Conservation (phyloP, 2,797 vertebrate genomes). For the Potorous gilbertii region DNA sequence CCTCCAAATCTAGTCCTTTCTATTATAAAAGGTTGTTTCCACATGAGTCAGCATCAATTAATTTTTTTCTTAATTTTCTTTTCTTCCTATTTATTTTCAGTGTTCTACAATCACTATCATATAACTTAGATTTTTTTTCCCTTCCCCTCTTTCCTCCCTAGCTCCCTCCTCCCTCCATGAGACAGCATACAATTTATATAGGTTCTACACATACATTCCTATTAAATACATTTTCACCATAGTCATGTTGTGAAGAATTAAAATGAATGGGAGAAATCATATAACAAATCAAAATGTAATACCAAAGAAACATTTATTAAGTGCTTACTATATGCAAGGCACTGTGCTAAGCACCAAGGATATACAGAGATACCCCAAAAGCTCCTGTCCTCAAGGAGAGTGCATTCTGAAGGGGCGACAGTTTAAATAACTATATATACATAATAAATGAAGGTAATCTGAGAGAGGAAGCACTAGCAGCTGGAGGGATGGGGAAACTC, state of each 20-base stretch:
- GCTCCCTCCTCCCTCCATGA: no score
- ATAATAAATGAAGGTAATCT: neutral
- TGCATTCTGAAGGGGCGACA: neutral
- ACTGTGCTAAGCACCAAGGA: neutral
- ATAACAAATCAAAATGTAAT: no score
- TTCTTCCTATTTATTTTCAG: no score
- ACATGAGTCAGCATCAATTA: neutral
- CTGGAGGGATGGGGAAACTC: neutral
- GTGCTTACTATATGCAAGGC: neutral
- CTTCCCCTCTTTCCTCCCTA: no score
- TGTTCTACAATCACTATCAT: no score
- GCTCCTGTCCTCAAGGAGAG: neutral
- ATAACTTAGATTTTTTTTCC: no score
- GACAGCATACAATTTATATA: no score
- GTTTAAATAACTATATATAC: neutral
- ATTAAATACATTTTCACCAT: no score
- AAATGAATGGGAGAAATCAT: no score
- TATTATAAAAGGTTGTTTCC: neutral
- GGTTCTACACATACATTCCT: no score
- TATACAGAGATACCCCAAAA: neutral
- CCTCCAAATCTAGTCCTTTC: neutral
- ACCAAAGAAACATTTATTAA: neutral
- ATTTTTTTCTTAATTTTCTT: neutral
- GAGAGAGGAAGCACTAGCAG: neutral
- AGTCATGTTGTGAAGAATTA: no score